Evolutionary conservation across 2,888 invertebrate species (phyloP).

Genomic region (Lacanobia wlatinum): DNA sequence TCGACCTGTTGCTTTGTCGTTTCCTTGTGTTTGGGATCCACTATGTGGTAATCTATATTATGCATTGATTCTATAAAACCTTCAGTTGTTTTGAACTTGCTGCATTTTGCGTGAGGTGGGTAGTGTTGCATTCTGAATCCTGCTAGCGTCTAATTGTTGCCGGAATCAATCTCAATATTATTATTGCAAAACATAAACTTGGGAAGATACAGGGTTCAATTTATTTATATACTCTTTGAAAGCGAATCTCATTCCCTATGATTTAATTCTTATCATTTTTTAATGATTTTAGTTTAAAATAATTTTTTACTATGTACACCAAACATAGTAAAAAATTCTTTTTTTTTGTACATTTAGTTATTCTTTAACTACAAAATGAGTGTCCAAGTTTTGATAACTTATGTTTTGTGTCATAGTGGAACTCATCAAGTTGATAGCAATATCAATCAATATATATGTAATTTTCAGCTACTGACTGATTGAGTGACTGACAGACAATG

Average conservation of each 20-base stretch:
- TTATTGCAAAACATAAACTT: neutral
- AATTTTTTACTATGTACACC: too few species aligned
- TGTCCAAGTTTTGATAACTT: slow-evolving; percentile 20
- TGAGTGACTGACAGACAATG: too few species aligned
- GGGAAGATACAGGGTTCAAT: slow-evolving; percentile 14
- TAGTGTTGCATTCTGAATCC: neutral
- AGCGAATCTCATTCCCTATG: slow-evolving; percentile 10
- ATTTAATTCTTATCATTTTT: slow-evolving; percentile 12
- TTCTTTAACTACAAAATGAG: slow-evolving; percentile 36
- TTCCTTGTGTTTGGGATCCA: too few species aligned
- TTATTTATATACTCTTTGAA: neutral
- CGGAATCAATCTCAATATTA: neutral
- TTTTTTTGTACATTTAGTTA: neutral
- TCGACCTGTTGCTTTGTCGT: too few species aligned
- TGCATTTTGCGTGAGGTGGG: neutral
- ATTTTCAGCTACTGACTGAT: too few species aligned
- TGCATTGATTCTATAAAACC: neutral
- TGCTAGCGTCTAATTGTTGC: neutral
- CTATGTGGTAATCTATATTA: neutral
- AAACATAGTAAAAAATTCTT: neutral
- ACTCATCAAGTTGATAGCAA: neutral
- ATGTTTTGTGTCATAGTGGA: slow-evolving; percentile 7
- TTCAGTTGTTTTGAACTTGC: neutral
- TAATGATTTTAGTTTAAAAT: slow-evolving; percentile 19
- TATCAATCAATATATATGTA: too few species aligned